Base-by-base conservation (phyloP, 2,797 vertebrate species). In the Bradypodion ventrale region DNA sequence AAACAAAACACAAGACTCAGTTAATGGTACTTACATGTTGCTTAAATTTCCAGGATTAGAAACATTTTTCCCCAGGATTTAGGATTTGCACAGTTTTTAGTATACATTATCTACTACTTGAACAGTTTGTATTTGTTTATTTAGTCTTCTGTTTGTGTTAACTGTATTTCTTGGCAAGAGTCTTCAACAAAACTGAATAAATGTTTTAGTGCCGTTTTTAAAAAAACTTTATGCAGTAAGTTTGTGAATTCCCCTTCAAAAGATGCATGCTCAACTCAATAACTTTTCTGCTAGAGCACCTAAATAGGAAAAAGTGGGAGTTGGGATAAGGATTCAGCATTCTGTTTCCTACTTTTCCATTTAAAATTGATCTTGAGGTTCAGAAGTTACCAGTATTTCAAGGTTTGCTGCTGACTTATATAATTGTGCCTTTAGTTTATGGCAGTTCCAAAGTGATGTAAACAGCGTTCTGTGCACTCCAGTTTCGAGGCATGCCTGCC, bases 61-160 rank as follows among this genome's bases (percentile, higher is more conserved):
- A 35, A 7, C 7, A 29, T 49, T 16, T 0, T 35, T 27, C n/a
- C n/a, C 44, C 72, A n/a, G 68, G 0, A 7, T 0, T 63, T 40
- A 16, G 56, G 9, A 59, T 23, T 46, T 56, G 16, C 4, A 32
- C n/a, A 25, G 32, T 9, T 68, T 1, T 10, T 37, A 40, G 59
- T 35, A 52, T 23, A 49, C 7, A 56, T 25, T 70, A 42, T 42
- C 40, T 23, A 46, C 40, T 44, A 46, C 40, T 44, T 72, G 42
- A 4, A 2, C 4, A 8, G n/a, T 66, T 69, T 66, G 65, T 72
- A 42, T 72, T 72, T 44, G 40, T 72, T 72, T 44, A 29, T 72
- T 72, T 44, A 12, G 25, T 46, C 25, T 40, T 9, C 23, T 70
- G 5, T 72, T 72, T 70, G 37, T 27, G 37, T 70, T 70, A 42